phyloP scores from a whole-genome alignment of 1,140 invertebrate species.

The Melitaea cinxia region DNA sequence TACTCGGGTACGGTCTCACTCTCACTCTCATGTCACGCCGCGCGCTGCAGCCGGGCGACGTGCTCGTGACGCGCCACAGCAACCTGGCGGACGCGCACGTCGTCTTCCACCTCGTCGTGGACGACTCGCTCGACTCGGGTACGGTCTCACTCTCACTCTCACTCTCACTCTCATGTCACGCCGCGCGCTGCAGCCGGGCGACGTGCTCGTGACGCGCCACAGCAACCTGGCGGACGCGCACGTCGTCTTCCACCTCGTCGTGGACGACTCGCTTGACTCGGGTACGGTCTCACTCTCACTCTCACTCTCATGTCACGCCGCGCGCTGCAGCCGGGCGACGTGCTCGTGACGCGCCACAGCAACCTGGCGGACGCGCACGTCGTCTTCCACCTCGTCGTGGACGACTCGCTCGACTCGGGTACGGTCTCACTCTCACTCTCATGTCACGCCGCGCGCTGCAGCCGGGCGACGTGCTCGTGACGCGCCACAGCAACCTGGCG shows the following conservation, averaged over 20 bases:
- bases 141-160: neutral
- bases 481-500: conserved; percentile 96
- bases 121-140: conserved; percentile 85
- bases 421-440: neutral
- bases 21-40: too few relatives aligned
- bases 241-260: conserved; percentile 96
- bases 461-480: conserved; percentile 96
- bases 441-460: conserved; percentile 83
- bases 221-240: conserved; percentile 97
- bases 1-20: conserved; percentile 75
- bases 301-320: too few relatives aligned
- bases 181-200: conserved; percentile 88
- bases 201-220: conserved; percentile 97
- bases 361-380: conserved; percentile 97
- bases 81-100: conserved; percentile 97
- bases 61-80: conserved; percentile 97
- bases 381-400: conserved; percentile 96
- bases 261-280: conserved; percentile 86
- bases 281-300: conserved; percentile 61
- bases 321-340: conserved; percentile 91
- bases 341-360: conserved; percentile 97
- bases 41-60: conserved; percentile 91
- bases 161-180: too few relatives aligned
- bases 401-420: conserved; percentile 85
- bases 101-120: conserved; percentile 96